A percentile compares a stretch with the other conserved stretches of the same genome.
Conservation (phyloP, 2,797 vertebrate genomes). For the Micromesistius poutassou region DNA sequence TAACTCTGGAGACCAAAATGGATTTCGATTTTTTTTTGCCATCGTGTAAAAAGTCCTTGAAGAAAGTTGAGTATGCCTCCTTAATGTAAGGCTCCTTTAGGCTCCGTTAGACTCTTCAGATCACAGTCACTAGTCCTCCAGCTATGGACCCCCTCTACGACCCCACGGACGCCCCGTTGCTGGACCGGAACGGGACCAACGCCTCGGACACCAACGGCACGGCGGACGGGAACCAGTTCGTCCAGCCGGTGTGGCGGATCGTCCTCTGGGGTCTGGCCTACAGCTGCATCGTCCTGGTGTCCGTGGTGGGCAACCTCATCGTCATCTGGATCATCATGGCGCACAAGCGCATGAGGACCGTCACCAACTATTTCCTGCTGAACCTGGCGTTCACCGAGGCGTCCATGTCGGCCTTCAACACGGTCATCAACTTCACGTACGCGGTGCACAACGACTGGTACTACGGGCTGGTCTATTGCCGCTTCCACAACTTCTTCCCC, state of each 20-base stretch:
- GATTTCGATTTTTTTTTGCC: not conserved
- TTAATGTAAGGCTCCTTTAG: no score
- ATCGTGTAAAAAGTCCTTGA: no score
- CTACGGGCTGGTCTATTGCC: constrained; percentile 91
- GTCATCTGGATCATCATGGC: constrained; percentile 97
- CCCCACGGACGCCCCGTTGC: constrained; percentile 37
- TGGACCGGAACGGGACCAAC: constrained; percentile 42
- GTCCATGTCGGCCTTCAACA: constrained; percentile 94
- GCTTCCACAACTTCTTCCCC: constrained; percentile 98
- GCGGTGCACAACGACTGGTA: constrained; percentile 95
- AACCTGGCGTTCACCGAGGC: constrained; percentile 94
- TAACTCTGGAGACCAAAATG: not conserved
- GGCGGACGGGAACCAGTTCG: constrained; percentile 79
- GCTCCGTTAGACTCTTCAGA: no score
- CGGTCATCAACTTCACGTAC: constrained; percentile 94
- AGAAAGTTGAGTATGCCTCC: no score
- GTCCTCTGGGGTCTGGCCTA: constrained; percentile 91
- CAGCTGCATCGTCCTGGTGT: constrained; percentile 84
- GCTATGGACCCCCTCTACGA: constrained; percentile 71
- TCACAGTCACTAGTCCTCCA: no score
- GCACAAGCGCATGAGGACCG: constrained; percentile 94
- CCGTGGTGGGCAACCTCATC: constrained; percentile 87
- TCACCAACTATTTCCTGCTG: constrained; percentile 95
- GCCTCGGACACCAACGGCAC: constrained; percentile 63
- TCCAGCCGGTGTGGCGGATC: constrained; percentile 90